A percentile compares a stretch with the other conserved stretches of the same genome.
Evolutionary conservation across 2,113 vertebrate species (phyloP).

Genomic region (Syngnathus floridae): DNA sequence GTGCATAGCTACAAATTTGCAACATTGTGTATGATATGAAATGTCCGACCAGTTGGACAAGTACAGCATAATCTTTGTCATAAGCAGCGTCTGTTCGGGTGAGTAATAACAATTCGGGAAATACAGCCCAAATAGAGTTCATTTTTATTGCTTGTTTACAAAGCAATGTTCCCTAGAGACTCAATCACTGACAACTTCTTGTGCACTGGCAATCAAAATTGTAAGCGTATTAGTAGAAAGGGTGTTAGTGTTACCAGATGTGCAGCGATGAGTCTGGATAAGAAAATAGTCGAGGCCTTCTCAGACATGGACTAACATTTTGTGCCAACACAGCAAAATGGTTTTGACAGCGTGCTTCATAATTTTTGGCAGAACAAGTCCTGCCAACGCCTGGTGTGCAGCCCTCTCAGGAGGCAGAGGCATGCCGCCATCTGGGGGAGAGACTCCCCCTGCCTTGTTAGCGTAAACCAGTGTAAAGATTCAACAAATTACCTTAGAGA

Average conservation of each 20-base stretch:
- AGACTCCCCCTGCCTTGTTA: slow-evolving; percentile 59
- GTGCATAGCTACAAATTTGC: slow-evolving; percentile 4
- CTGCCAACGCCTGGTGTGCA: slow-evolving; percentile 53
- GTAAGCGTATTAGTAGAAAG: slow-evolving; percentile 42
- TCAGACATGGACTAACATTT: slow-evolving; percentile 68
- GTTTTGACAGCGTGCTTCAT: slow-evolving; percentile 70
- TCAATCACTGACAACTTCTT: slow-evolving; percentile 44
- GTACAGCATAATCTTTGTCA: slow-evolving; percentile 11
- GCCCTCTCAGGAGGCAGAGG: slow-evolving; percentile 55
- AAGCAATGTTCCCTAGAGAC: slow-evolving; percentile 37
- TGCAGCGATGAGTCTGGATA: slow-evolving; percentile 32
- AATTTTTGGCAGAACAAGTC: slow-evolving; percentile 67
- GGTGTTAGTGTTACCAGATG: slow-evolving; percentile 26
- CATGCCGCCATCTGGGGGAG: slow-evolving; percentile 49
- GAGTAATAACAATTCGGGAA: slow-evolving; percentile 25
- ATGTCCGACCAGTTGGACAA: slow-evolving; percentile 2
- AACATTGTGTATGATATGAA: slow-evolving; percentile 6
- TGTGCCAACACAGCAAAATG: slow-evolving; percentile 69
- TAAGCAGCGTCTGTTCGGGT: too few species aligned
- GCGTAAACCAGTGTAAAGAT: slow-evolving; percentile 55
- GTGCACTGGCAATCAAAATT: slow-evolving; percentile 30
- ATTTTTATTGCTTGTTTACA: slow-evolving; percentile 44
- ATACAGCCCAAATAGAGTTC: slow-evolving; percentile 13
- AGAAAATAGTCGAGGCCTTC: slow-evolving; percentile 59
- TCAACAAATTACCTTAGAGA: slow-evolving; percentile 56